Conservation (phyloP, 1,140 invertebrate species). For the Venturia canescens region DNA sequence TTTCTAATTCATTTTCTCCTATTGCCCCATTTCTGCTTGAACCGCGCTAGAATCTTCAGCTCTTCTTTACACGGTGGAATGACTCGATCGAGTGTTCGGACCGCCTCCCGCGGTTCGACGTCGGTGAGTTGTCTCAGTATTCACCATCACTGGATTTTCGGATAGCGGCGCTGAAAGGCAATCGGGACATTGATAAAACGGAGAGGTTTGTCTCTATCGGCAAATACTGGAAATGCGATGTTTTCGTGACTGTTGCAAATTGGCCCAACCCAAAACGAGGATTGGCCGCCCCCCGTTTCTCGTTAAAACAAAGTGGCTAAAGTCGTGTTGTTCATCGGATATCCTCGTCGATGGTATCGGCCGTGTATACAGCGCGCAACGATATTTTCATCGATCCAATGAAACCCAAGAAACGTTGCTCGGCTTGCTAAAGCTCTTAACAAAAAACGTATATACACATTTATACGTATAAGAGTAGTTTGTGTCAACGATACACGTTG, state of each 20-base stretch:
- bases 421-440: conserved; percentile 23
- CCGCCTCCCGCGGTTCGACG: neutral
- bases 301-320: conserved; percentile 13
- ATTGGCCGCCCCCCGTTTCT: conserved; percentile 6
- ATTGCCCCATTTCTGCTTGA: too few species aligned
- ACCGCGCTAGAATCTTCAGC: too few species aligned
- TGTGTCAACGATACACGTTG: too few species aligned
- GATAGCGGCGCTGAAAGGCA: neutral
- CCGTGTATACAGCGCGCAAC: neutral
- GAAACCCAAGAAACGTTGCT: conserved; percentile 22
- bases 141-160: neutral
- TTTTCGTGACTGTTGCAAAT: conserved; percentile 12
- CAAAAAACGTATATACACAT: conserved; percentile 8
- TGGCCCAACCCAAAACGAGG: neutral
- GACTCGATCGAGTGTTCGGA: too few species aligned
- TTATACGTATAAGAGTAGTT: neutral
- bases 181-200: neutral
- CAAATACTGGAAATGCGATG: neutral
- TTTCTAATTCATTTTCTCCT: too few species aligned
- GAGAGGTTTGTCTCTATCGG: neutral
- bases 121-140: neutral
- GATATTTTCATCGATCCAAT: conserved; percentile 28
- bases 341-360: neutral
- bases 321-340: neutral
- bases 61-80: too few species aligned